A percentile compares a stretch with the other conserved stretches of the same genome.
These are phyloP conservation scores for Passer domesticus DNA, from an alignment of 2,113 vertebrate species.

Conservation along the genomic window DNA sequence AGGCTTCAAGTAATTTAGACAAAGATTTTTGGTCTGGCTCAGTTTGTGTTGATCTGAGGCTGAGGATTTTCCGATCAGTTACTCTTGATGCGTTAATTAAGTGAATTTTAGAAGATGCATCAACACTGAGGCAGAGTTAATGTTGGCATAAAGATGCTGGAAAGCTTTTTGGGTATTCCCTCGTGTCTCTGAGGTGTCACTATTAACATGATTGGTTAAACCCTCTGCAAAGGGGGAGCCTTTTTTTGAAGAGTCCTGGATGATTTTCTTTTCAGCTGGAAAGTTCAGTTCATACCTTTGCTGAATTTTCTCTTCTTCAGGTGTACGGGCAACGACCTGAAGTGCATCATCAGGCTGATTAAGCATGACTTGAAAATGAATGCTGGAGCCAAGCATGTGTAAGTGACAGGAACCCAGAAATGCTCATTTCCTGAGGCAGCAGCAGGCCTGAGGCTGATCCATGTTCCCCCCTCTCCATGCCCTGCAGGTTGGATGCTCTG, in stretches of 20 bases:
- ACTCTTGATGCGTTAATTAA: neutral
- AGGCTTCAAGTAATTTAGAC: neutral
- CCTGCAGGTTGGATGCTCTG: slow-evolving; percentile 87
- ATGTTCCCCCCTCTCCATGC: neutral
- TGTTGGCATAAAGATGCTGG: neutral
- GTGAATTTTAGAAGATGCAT: neutral
- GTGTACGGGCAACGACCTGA: slow-evolving; percentile 94
- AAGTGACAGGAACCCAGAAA: slow-evolving; percentile 46
- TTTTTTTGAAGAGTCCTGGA: neutral
- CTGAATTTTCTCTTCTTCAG: slow-evolving; percentile 60
- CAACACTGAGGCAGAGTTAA: neutral
- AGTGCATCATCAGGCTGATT: slow-evolving; percentile 92
- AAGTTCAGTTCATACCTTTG: neutral
- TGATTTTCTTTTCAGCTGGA: neutral
- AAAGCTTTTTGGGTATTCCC: neutral
- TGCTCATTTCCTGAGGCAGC: neutral
- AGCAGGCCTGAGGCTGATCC: neutral
- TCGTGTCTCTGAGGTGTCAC: neutral
- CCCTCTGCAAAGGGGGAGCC: neutral
- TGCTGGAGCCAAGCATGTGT: slow-evolving; percentile 96
- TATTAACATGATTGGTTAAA: neutral
- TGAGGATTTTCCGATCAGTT: neutral
- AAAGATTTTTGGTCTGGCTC: neutral
- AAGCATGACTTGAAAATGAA: slow-evolving; percentile 99
- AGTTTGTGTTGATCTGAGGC: neutral